A percentile compares a stretch with the other conserved stretches of the same genome.
Evolutionary conservation across 2,113 vertebrate species (phyloP).

Genomic region (Cyanoderma ruficeps): DNA sequence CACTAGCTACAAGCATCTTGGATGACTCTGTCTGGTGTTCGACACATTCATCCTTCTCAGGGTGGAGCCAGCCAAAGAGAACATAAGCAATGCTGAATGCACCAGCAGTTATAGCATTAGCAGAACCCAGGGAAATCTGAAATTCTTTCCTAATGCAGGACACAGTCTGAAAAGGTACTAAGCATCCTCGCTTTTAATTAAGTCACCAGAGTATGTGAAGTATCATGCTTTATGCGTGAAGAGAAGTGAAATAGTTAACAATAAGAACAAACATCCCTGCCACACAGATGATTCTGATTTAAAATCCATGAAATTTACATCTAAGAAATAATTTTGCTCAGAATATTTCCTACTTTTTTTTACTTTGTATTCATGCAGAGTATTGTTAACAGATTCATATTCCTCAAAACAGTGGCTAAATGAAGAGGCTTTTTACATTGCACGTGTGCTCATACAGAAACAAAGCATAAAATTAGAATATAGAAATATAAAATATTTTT

Average conservation of each 20-base stretch:
- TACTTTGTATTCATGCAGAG: background rate
- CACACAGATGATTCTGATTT: background rate
- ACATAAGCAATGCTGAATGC: conserved; percentile 20
- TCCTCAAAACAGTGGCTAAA: background rate
- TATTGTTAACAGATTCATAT: background rate
- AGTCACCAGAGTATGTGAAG: background rate
- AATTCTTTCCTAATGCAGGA: conserved; percentile 51
- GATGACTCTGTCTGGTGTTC: background rate
- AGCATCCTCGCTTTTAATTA: background rate
- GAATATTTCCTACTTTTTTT: background rate
- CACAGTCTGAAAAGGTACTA: background rate
- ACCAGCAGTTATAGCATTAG: conserved; percentile 60
- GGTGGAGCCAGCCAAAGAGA: conserved; percentile 39
- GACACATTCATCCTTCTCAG: background rate
- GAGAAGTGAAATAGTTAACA: background rate
- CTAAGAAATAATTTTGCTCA: background rate
- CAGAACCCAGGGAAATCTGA: conserved; percentile 58
- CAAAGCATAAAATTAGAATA: background rate
- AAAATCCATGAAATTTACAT: background rate
- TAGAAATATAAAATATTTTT: background rate
- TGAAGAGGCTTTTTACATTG: background rate
- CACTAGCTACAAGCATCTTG: background rate
- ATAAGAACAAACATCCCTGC: background rate
- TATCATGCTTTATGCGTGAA: background rate
- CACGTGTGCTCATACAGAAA: background rate